Evolutionary conservation across 1,140 invertebrate species (phyloP), one percentile per base, ranked within the genome.

Genomic region (Brachionus paranguensis): DNA sequence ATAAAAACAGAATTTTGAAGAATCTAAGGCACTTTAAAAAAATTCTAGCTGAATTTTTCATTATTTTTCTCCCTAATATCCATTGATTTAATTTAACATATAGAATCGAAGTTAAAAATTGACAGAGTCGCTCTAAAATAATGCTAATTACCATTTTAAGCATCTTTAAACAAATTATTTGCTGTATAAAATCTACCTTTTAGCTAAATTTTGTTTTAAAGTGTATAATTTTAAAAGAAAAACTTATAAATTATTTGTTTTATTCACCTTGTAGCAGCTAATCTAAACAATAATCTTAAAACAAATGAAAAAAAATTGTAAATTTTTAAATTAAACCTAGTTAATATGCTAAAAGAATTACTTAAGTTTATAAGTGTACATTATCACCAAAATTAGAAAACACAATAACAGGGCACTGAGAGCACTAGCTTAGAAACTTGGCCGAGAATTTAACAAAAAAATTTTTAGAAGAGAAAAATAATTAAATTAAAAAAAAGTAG

Each of bases 271-370:
- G 53, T 60, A 20, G n/a, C 53, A 60, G 53, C 53, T 60, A 60
- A 60, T 60, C 53, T 60, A 60, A 60, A 60, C 53, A 60, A 60
- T 60, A 60, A 60, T 60, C 53, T 60, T 60, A 60, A 60, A 60
- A 60, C 53, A 60, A 60, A 60, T 60, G 53, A 60, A 60, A 60
- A 60, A 53, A n/a, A 60, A 20, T 60, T 20, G 53, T 60, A 60
- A 60, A 60, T 60, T 60, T n/a, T 60, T 60, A 5, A 20, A 60
- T 60, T 60, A 60, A 60, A 60, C 20, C 20, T 60, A 27, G 53
- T 6, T 60, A 60, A 60, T 60, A 60, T 60, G 53, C 17, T 60
- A 60, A 20, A 60, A 60, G 53, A 60, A 60, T 60, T 60, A 60
- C 53, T 27, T 60, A 60, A 60, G 53, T 60, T 14, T 55, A 47